Evolutionary conservation across 2,113 vertebrate species (phyloP).

Genomic region (Butorides virescens): DNA sequence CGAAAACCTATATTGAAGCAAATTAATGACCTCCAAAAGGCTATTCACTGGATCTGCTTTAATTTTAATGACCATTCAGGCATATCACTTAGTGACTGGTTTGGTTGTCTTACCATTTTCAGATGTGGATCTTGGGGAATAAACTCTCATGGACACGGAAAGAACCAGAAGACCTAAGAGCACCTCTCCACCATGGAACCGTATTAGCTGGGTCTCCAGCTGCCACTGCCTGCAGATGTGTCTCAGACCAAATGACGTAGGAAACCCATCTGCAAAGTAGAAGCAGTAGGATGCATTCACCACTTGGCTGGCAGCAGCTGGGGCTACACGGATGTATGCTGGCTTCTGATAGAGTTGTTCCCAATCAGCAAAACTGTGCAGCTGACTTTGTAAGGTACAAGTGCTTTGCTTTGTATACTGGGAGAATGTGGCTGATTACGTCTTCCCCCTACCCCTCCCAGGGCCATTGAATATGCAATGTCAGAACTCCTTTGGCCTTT

Average conservation of each 20-base stretch:
- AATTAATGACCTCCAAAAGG: not conserved
- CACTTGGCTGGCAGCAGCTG: not conserved
- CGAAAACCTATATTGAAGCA: not conserved
- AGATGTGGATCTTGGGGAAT: not conserved
- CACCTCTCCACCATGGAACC: not conserved
- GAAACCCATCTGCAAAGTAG: not conserved
- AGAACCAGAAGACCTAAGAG: not conserved
- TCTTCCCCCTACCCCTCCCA: not conserved
- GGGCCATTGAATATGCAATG: not conserved
- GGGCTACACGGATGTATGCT: fast-evolving
- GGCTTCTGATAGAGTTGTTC: not conserved
- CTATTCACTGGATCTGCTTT: not conserved
- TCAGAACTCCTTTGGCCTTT: not conserved
- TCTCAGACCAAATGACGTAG: fast-evolving
- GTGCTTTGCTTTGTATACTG: not conserved
- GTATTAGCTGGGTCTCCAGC: not conserved
- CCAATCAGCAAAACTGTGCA: not conserved
- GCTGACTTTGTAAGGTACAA: not conserved
- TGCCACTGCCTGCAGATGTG: not conserved
- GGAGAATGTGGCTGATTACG: not conserved
- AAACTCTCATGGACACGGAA: not conserved
- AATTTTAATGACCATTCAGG: not conserved
- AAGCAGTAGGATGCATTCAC: not conserved
- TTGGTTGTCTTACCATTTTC: not conserved
- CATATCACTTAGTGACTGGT: not conserved